Base-by-base conservation (phyloP, 1,140 invertebrate genomes). In the Drosophila insularis region DNA sequence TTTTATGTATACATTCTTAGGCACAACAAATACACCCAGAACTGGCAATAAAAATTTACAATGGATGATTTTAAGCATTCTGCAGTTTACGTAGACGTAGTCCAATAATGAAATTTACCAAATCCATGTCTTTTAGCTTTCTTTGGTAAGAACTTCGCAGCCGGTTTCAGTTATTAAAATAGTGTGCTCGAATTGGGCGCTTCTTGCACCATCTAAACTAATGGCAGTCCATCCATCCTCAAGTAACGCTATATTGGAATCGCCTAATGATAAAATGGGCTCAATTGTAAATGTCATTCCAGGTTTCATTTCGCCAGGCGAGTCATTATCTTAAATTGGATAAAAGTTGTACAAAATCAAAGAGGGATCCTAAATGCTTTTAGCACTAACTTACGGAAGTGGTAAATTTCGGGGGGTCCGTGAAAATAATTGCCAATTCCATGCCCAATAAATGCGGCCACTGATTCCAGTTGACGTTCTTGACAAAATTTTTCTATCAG, bases 201-300 rank as follows among this genome's bases (percentile, higher is more conserved):
- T 95, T 86, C 97, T 93, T 4, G 96, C 94, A 80, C 95, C 92
- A 87, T 99, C 98, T 6, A 93, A 68, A 0, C 96, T 97, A 0
- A 97, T 92, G 6, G 95, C 95, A 1, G 98, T 98, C 98, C 98
- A 99, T 0, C 95, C 95, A 92, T 99, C 98, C 43, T 97, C 94
- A 23, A 97, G 92, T 50, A 98, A 93, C 2, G 94, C 92, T 21
- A 97, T 93, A 19, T 95, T 93, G 10, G 93, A 91, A 2, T 81
- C 91, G 0, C 98, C 97, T 82, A 97, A 95, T 17, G 94, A 94
- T 17, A 99, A 84, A 13, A 96, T 95, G n/a, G 98, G 98, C 90
- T 99, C 98, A 50, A 99, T 97, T 1, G 98, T 99, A 90, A 99
- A 99, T 1, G 96, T 97, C 96, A 98, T 98, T 21, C 97, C 97